These are phyloP conservation scores for Drosophila borborema DNA, from an alignment of 2,888 invertebrate species.

Conservation along the genomic window DNA sequence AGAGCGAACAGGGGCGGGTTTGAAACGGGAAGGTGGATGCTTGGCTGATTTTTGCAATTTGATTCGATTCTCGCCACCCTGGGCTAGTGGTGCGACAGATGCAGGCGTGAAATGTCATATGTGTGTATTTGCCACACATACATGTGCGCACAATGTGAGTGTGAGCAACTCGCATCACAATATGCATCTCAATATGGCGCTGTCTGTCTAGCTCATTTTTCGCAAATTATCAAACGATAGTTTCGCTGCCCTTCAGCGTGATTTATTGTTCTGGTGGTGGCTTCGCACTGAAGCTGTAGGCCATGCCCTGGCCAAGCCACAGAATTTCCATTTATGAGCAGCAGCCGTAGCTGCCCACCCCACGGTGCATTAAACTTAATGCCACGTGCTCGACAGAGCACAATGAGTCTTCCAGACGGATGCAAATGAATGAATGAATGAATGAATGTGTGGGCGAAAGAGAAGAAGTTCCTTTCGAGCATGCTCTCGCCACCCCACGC, in stretches of 20 bases:
- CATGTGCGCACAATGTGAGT: neutral
- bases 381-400: conserved; percentile 54
- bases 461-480: conserved; percentile 6
- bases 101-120: conserved; percentile 67
- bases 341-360: conserved; percentile 27
- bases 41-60: conserved; percentile 23
- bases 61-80: conserved; percentile 24
- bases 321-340: conserved; percentile 64
- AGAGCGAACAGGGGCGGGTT: conserved; percentile 35
- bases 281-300: conserved; percentile 34
- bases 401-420: conserved; percentile 18
- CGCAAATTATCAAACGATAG: conserved; percentile 66
- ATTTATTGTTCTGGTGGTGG: conserved; percentile 50
- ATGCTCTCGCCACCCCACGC: conserved; percentile 19
- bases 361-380: conserved; percentile 67
- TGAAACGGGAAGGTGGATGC: neutral
- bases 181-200: conserved; percentile 55
- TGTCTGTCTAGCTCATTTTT: conserved; percentile 27
- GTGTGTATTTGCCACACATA: neutral
- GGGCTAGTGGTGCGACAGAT: conserved; percentile 52
- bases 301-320: conserved; percentile 26
- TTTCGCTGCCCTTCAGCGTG: conserved; percentile 32
- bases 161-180: conserved; percentile 20
- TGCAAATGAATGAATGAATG: conserved; percentile 5
- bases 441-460: neutral